A percentile compares a stretch with the other conserved stretches of the same genome.
phyloP scores from a whole-genome alignment of 2,113 vertebrate genomes.

The Megaceryle maxima region DNA sequence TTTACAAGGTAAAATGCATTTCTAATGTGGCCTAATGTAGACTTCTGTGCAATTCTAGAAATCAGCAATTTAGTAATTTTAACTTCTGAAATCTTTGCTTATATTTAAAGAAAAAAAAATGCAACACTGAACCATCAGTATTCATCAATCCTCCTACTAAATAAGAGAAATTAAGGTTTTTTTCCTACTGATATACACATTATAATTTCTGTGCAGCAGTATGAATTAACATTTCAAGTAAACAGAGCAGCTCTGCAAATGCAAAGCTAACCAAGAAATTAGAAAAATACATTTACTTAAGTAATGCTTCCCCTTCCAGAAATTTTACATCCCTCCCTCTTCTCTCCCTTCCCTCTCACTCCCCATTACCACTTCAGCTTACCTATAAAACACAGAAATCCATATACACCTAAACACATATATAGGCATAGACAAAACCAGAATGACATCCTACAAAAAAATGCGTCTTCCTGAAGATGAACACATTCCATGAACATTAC shows the following conservation, averaged over 20 bases:
- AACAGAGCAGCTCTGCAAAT: neutral
- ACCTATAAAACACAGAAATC: neutral
- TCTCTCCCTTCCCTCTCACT: neutral
- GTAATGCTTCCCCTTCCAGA: slow-evolving; percentile 22
- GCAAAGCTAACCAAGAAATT: slow-evolving; percentile 46
- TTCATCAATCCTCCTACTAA: neutral
- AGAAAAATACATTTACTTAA: slow-evolving; percentile 52
- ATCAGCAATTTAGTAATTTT: neutral
- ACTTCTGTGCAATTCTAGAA: neutral
- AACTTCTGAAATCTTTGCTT: neutral
- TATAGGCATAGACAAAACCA: neutral
- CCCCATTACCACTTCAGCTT: neutral
- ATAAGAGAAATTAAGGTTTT: neutral
- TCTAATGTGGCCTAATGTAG: neutral
- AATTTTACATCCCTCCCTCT: neutral
- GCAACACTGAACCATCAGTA: neutral
- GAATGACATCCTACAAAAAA: neutral
- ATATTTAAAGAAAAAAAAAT: neutral
- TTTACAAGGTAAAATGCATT: neutral
- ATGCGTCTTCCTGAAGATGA: neutral
- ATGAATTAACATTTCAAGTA: slow-evolving; percentile 19
- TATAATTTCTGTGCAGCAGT: neutral
- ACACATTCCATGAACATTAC: neutral
- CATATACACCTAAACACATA: neutral
- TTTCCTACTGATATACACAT: neutral